phyloP scores from a whole-genome alignment of 2,113 vertebrate species.

The Cacatua alba region DNA sequence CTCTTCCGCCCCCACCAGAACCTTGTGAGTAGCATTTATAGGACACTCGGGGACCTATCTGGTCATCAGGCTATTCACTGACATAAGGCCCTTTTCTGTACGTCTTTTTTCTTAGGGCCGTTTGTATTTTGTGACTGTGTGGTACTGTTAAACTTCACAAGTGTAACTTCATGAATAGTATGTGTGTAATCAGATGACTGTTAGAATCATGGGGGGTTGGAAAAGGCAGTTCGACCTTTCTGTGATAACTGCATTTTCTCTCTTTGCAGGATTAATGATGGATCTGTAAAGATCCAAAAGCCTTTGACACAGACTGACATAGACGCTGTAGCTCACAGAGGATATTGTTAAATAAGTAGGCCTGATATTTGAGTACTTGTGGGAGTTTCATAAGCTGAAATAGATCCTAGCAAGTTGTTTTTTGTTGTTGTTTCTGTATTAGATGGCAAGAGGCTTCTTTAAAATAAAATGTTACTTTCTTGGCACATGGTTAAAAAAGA shows the following conservation, averaged over 20 bases:
- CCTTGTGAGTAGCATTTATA: conserved; percentile 75
- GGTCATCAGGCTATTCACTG: background rate
- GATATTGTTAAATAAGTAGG: conserved; percentile 5
- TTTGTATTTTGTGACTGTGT: background rate
- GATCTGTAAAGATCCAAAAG: background rate
- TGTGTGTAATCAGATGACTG: background rate
- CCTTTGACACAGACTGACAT: background rate
- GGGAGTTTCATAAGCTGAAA: conserved; percentile 33
- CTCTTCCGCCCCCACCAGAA: conserved; percentile 83
- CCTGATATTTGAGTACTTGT: conserved; percentile 10
- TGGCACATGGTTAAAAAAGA: background rate
- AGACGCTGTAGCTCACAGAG: background rate
- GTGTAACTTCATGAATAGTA: background rate
- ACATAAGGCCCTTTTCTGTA: background rate
- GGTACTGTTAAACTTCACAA: background rate
- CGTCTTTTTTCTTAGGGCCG: background rate
- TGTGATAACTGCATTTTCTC: background rate
- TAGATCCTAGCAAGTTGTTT: background rate
- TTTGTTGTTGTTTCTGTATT: background rate
- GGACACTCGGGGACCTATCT: background rate
- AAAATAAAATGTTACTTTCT: background rate
- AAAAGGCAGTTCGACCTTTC: background rate
- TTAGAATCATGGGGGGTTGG: background rate
- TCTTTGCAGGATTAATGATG: background rate
- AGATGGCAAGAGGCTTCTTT: background rate